Conservation (phyloP, 2,797 vertebrate species). For the Jordanella pulchra region DNA sequence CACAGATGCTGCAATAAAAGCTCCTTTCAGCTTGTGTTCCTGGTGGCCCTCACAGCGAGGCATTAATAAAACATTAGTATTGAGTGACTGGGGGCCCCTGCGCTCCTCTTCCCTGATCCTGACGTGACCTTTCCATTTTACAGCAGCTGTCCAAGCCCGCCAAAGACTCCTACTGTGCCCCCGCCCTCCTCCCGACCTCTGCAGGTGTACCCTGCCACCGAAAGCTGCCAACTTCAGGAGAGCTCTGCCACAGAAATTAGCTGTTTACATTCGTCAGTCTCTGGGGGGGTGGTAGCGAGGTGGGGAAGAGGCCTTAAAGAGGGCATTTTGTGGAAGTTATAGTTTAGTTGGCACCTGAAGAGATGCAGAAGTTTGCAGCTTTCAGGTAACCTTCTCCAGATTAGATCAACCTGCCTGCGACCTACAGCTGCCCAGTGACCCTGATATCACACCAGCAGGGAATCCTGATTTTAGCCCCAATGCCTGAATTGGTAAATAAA, state of each 20-base stretch:
- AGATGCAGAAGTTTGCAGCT: not conserved
- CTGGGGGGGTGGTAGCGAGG: not conserved
- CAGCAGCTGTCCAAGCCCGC: conserved; percentile 69
- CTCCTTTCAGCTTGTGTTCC: conserved; percentile 72
- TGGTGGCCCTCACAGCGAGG: conserved; percentile 72
- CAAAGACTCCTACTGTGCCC: conserved; percentile 40
- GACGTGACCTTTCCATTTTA: conserved; percentile 68
- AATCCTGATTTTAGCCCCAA: not conserved
- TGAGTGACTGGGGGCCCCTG: conserved; percentile 69
- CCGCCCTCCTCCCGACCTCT: conserved; percentile 44
- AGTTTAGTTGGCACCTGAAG: conserved; percentile 26
- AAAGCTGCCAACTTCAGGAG: conserved; percentile 37
- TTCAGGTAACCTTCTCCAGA: conserved; percentile 43
- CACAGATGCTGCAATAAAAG: conserved; percentile 82
- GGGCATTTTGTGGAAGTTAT: conserved; percentile 32
- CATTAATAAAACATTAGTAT: conserved; percentile 88
- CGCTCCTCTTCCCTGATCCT: conserved; percentile 59
- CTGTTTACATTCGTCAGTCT: conserved; percentile 26
- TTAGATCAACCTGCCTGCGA: conserved; percentile 47
- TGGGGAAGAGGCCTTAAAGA: conserved; percentile 24
- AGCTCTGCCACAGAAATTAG: conserved; percentile 37
- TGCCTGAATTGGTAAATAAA: not conserved
- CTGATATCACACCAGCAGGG: not conserved
- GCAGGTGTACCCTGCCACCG: conserved; percentile 72
- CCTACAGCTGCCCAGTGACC: not conserved